phyloP scores from a whole-genome alignment of 2,888 invertebrate genomes.

The Adineta ricciae region DNA sequence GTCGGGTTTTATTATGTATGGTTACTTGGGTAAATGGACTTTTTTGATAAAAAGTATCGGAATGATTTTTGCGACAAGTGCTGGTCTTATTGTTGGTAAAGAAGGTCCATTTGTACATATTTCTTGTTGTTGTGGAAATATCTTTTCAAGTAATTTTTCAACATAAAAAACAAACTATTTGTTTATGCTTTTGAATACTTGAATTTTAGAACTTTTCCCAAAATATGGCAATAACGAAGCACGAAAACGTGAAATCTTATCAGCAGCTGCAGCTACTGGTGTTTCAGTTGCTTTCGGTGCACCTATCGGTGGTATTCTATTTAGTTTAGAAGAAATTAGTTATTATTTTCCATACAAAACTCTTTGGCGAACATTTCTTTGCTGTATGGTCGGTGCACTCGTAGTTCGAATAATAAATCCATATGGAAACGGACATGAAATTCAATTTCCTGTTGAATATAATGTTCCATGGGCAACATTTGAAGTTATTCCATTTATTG shows the following conservation, averaged over 20 bases:
- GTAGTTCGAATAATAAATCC: constrained; percentile 91
- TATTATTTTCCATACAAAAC: constrained; percentile 99
- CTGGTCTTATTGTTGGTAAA: constrained; percentile 88
- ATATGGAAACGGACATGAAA: constrained; percentile 95
- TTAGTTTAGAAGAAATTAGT: constrained; percentile 93
- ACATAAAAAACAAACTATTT: background rate
- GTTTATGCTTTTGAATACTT: background rate
- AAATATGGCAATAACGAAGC: constrained; percentile 98
- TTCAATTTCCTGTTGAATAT: constrained; percentile 93
- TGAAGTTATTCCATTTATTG: constrained; percentile 88
- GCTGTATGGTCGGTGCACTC: constrained; percentile 92
- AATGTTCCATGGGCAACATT: constrained; percentile 91
- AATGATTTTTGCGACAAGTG: constrained; percentile 78
- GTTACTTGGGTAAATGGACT: constrained; percentile 98
- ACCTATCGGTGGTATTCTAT: constrained; percentile 92
- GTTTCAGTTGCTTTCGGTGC: constrained; percentile 99
- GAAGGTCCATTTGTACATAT: constrained; percentile 99
- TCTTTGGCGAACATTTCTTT: constrained; percentile 96
- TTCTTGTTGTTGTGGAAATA: constrained; percentile 85
- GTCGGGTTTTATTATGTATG: constrained; percentile 90
- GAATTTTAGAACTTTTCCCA: constrained; percentile 73
- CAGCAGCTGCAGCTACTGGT: constrained; percentile 92
- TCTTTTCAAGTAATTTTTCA: constrained; percentile 62
- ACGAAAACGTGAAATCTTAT: constrained; percentile 93
- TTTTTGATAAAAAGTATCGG: constrained; percentile 68